A percentile compares a stretch with the other conserved stretches of the same genome.
Evolutionary conservation across 2,888 invertebrate genomes (phyloP).

Genomic region (Dorcus parallelipipedus): DNA sequence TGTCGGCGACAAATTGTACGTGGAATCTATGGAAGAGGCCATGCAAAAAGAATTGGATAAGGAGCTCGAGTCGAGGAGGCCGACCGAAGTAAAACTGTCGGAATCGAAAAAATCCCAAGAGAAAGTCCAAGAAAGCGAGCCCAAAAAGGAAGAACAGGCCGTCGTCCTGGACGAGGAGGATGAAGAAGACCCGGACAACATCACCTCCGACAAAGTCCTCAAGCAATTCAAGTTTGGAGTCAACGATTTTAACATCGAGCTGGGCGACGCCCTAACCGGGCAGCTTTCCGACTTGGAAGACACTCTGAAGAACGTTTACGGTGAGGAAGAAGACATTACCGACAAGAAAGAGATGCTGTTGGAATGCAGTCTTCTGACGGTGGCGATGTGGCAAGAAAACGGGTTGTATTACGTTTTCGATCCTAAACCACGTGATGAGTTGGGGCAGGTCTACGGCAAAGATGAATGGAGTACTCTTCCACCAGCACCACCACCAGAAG

Average conservation of each 20-base stretch:
- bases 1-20: conserved; percentile 40
- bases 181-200: conserved; percentile 27
- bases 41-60: conserved; percentile 22
- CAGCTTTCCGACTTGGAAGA: conserved; percentile 6
- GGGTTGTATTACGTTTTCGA: conserved; percentile 42
- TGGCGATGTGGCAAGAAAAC: conserved; percentile 41
- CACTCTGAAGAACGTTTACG: neutral
- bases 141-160: conserved; percentile 18
- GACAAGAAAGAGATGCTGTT: conserved; percentile 30
- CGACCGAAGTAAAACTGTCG: neutral
- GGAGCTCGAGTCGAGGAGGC: conserved; percentile 17
- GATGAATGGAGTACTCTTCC: conserved; percentile 38
- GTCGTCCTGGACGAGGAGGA: conserved; percentile 2
- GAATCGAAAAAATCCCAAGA: conserved; percentile 1
- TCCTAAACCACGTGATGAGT: conserved; percentile 40
- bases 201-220: conserved; percentile 37
- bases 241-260: conserved; percentile 35
- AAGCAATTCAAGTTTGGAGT: conserved; percentile 42
- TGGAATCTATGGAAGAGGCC: conserved; percentile 32
- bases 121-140: neutral
- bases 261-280: conserved; percentile 18
- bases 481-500: neutral
- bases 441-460: conserved; percentile 40
- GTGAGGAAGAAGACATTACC: neutral
- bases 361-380: conserved; percentile 34